Percentiles rank a stretch among this genome's conserved stretches.
These are phyloP conservation scores for Palloptera scutellata DNA, from an alignment of 2,888 invertebrate species.

Conservation along the genomic window DNA sequence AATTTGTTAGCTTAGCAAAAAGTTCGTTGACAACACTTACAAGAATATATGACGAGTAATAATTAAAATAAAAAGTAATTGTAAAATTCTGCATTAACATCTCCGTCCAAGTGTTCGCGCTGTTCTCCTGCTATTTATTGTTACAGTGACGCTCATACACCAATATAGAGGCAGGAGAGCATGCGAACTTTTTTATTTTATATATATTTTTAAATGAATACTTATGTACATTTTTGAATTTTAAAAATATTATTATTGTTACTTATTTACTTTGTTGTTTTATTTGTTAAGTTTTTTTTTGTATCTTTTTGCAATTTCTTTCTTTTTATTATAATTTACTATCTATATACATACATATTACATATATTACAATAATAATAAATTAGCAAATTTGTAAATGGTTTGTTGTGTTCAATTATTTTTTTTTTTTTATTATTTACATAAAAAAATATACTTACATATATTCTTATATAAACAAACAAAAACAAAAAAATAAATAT, in stretches of 20 bases:
- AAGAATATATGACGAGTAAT: background rate
- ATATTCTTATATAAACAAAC: background rate
- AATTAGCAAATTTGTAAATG: conserved; percentile 22
- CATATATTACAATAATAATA: background rate
- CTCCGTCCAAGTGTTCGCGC: conserved; percentile 27
- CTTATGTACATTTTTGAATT: background rate
- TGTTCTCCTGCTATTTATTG: too few relatives aligned
- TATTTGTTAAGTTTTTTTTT: background rate
- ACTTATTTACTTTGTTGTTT: background rate
- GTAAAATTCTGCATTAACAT: conserved; percentile 23
- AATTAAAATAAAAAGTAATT: conserved; percentile 1
- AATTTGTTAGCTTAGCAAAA: conserved; percentile 4
- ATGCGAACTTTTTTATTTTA: conserved; percentile 22
- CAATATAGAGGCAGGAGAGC: background rate
- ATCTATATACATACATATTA: background rate
- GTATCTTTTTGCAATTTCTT: conserved; percentile 5
- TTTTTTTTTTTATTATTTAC: conserved; percentile 11
- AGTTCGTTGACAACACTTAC: background rate
- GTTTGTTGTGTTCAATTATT: conserved; percentile 29
- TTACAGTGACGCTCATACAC: too few relatives aligned
- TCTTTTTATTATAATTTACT: conserved; percentile 5
- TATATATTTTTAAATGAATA: background rate
- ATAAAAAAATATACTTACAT: conserved; percentile 1
- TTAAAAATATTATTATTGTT: conserved; percentile 1
- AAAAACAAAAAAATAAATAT: background rate